These are phyloP conservation scores for Orgyia antiqua DNA, from an alignment of 2,888 invertebrate species.

Conservation along the genomic window DNA sequence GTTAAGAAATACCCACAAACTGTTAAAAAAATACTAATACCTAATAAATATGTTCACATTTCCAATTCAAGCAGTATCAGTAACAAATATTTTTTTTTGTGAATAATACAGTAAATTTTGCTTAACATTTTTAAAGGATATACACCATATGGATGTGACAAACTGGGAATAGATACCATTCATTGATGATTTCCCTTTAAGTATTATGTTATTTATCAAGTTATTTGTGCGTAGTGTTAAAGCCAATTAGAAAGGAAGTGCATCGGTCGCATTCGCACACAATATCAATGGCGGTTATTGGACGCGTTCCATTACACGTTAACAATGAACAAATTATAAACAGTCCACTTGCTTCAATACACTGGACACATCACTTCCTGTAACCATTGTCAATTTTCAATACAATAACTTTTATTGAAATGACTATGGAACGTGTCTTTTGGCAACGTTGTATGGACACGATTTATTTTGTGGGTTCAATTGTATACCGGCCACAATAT, in stretches of 20 bases:
- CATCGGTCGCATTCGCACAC: conserved; percentile 47
- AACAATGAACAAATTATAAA: conserved; percentile 77
- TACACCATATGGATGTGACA: no score
- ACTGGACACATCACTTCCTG: conserved; percentile 71
- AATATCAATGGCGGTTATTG: conserved; percentile 44
- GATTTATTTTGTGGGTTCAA: conserved; percentile 63
- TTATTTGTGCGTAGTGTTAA: conserved; percentile 46
- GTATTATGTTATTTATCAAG: conserved; percentile 25
- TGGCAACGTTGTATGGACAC: conserved; percentile 54
- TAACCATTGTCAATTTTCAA: conserved; percentile 69
- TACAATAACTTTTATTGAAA: conserved; percentile 77
- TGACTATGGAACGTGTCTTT: conserved; percentile 61
- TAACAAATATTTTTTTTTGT: no score
- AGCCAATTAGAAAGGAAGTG: conserved; percentile 61
- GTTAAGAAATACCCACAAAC: no score
- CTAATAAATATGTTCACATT: no score
- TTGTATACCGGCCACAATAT: conserved; percentile 60
- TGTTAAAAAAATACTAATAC: no score
- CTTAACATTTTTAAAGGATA: no score
- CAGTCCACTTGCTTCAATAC: conserved; percentile 74
- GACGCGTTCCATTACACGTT: conserved; percentile 59
- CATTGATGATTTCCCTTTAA: no score
- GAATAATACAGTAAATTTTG: no score
- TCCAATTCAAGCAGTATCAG: no score
- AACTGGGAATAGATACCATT: no score